A percentile compares a stretch with the other conserved stretches of the same genome.
phyloP scores from a whole-genome alignment of 2,888 invertebrate species.

The Drosophila eohydei region DNA sequence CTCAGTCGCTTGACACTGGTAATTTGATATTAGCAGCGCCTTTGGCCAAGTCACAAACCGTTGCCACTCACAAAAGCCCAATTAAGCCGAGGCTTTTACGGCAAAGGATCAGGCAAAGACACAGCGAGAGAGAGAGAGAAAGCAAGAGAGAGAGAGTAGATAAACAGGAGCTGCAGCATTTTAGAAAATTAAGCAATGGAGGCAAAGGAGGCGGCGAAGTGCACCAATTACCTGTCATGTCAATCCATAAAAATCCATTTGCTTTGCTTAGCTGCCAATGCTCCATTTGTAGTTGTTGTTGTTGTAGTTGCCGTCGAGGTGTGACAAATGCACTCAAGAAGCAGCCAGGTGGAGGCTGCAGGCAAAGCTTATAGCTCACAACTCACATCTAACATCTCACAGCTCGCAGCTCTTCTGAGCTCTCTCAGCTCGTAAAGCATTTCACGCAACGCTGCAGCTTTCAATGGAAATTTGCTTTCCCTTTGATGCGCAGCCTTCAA shows the following conservation, averaged over 20 bases:
- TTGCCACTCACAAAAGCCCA: constrained; percentile 53
- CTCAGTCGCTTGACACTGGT: constrained; percentile 53
- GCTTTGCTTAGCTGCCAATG: constrained; percentile 42
- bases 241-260: constrained; percentile 81
- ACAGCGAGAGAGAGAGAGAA: not conserved
- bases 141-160: not conserved
- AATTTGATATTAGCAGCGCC: constrained; percentile 74
- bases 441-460: constrained; percentile 81
- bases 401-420: constrained; percentile 11
- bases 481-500: constrained; percentile 60
- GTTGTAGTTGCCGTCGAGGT: constrained; percentile 58
- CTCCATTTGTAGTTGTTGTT: constrained; percentile 17
- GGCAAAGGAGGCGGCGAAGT: constrained; percentile 46
- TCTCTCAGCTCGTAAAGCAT: constrained; percentile 67
- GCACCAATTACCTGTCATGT: constrained; percentile 76
- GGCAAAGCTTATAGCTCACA: constrained; percentile 25
- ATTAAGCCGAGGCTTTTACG: constrained; percentile 69
- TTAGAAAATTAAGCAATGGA: constrained; percentile 43
- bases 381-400: constrained; percentile 1
- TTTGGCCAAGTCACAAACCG: constrained; percentile 53
- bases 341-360: constrained; percentile 39
- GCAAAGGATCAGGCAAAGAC: constrained; percentile 35
- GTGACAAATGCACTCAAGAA: constrained; percentile 79
- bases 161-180: constrained; percentile 29
- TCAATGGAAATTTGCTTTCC: constrained; percentile 76